phyloP scores from a whole-genome alignment of 2,113 vertebrate genomes.

The Hemiprocne comata region DNA sequence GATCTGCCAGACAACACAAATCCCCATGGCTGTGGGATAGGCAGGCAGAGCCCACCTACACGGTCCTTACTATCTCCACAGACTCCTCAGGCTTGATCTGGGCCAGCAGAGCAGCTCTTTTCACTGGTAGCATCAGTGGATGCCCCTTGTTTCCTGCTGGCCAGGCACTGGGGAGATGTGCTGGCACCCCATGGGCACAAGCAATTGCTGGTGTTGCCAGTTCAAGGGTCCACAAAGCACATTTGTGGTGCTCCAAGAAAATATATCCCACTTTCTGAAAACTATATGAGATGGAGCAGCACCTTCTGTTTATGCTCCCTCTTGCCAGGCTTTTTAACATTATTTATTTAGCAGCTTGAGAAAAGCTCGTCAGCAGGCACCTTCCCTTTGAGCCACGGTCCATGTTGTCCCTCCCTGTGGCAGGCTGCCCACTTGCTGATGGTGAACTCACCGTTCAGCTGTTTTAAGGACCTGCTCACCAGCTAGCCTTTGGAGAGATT shows the following conservation, averaged over 20 bases:
- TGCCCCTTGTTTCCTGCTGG: not conserved
- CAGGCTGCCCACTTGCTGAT: not conserved
- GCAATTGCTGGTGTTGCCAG: not conserved
- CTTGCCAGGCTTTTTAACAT: not conserved
- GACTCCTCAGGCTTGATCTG: not conserved
- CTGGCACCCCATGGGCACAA: not conserved
- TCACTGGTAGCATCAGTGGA: not conserved
- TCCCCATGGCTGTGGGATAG: not conserved
- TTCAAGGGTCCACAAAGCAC: not conserved
- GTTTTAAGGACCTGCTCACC: not conserved
- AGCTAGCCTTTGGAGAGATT: conserved; percentile 14
- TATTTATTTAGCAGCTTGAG: conserved; percentile 15
- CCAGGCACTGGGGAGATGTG: not conserved
- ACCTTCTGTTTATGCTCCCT: not conserved
- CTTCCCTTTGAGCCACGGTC: not conserved
- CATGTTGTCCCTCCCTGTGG: not conserved
- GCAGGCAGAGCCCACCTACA: not conserved
- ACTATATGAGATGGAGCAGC: not conserved
- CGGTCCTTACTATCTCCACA: not conserved
- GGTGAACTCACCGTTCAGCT: not conserved
- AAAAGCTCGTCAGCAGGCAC: not conserved
- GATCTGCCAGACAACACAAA: not conserved
- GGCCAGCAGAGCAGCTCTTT: not conserved
- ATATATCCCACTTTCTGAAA: not conserved
- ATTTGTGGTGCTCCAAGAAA: not conserved